Evolutionary conservation across 2,113 vertebrate species (phyloP), one percentile per base, ranked within the genome.

Genomic region (Hystrix brachyura): DNA sequence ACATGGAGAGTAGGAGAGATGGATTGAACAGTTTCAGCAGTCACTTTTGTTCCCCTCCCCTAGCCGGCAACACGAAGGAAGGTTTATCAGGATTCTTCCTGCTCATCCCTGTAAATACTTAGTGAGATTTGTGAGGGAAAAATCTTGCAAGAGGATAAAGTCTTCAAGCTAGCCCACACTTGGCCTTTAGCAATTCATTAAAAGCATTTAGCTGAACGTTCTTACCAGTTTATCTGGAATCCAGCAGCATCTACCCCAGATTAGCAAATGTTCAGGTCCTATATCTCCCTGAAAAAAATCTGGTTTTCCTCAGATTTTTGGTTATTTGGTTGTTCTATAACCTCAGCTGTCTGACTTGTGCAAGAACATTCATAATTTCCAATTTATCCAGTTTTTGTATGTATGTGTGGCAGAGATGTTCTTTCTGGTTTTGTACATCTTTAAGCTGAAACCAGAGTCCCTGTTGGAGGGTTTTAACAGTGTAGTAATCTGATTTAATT

Each of bases 321-420:
- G 51, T 88, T 67, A 84, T 34, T 19, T 84, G 10, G 43, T 34
- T 85, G 18, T 11, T 53, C n/a, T 94, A 76, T 59, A 85, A 76
- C 64, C 43, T 92, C 27, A 38, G 46, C 79, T 71, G 11, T 64
- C 67, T 74, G 72, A 64, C 51, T 43, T 32, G 32, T 87, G 94
- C 57, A 71, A 86, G 46, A 87, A 59, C 94, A 86, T 38, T 53
- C 60, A 86, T 78, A 67, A 38, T 93, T 97, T 86, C 3, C 14
- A 92, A 34, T 85, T 84, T 80, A 34, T 55, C 38, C 76, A 90
- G 59, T 18, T 13, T 53, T 83, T 94, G 64, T 48, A 60, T 43
- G 53, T n/a, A 78, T 78, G 62, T 17, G 21, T 87, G 27, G 4
- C 17, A 86, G 55, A 94, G 53, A 87, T 46, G 32, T 25, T 84